A percentile compares a stretch with the other conserved stretches of the same genome.
phyloP scores from a whole-genome alignment of 1,140 invertebrate genomes.

The Batillaria attramentaria region DNA sequence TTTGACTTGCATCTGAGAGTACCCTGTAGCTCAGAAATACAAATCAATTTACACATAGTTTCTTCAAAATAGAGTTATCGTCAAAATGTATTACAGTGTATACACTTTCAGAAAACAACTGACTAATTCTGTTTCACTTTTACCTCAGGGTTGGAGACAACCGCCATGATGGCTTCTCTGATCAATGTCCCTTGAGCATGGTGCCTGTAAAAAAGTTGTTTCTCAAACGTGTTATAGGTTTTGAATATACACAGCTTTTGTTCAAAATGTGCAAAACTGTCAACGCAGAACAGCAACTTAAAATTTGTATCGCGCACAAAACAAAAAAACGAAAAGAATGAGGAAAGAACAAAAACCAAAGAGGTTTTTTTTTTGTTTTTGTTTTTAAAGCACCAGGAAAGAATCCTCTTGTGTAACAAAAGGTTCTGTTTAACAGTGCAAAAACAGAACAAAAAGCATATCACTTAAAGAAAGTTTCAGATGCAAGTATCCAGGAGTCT shows the following conservation, averaged over 20 bases:
- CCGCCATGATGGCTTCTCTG: slow-evolving; percentile 88
- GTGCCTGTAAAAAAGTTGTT: slow-evolving; percentile 75
- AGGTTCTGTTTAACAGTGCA: neutral
- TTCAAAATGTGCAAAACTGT: neutral
- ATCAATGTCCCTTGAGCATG: slow-evolving; percentile 89
- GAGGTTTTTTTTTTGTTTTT: too few species aligned
- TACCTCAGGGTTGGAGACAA: slow-evolving; percentile 91
- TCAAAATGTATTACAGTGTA: too few species aligned
- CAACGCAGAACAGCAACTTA: neutral
- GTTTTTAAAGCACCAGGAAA: neutral
- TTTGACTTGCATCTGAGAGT: too few species aligned
- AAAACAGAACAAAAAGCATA: neutral
- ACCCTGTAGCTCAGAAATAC: too few species aligned
- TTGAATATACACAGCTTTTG: too few species aligned
- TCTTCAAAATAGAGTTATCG: too few species aligned
- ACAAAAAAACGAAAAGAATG: slow-evolving; percentile 12
- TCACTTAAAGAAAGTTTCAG: neutral
- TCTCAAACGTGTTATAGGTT: too few species aligned
- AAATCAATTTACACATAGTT: too few species aligned
- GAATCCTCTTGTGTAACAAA: neutral
- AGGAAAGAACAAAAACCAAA: slow-evolving; percentile 27
- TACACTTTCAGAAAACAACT: too few species aligned
- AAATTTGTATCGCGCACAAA: too few species aligned
- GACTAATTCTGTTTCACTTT: too few species aligned
- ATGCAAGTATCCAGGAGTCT: neutral